Evolutionary conservation across 1,140 invertebrate species (phyloP).

Genomic region (Frieseomelitta varia): DNA sequence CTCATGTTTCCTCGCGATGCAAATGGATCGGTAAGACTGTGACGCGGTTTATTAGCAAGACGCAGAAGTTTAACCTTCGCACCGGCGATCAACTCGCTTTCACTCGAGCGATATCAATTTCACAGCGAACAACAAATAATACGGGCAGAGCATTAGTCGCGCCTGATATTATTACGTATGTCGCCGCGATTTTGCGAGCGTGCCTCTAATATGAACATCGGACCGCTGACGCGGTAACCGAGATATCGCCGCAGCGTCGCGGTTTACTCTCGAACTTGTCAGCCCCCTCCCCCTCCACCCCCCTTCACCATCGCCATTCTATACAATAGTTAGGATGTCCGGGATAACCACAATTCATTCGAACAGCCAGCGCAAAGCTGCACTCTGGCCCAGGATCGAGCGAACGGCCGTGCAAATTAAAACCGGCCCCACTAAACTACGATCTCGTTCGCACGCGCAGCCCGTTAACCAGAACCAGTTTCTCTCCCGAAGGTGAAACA

Average conservation of each 20-base stretch:
- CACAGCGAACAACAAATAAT: not conserved
- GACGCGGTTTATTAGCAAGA: not conserved
- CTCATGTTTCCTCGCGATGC: not conserved
- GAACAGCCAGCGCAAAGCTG: not conserved
- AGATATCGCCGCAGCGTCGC: constrained; percentile 44
- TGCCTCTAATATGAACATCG: constrained; percentile 42
- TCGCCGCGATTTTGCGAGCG: constrained; percentile 7
- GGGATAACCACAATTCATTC: constrained; percentile 38
- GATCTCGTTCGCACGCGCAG: no score
- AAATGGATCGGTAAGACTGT: no score
- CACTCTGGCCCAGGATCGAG: not conserved
- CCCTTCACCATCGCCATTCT: no score
- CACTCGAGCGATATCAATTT: not conserved
- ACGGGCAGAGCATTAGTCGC: not conserved
- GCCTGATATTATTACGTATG: constrained; percentile 22
- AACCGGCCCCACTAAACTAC: not conserved
- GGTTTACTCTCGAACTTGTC: constrained; percentile 45
- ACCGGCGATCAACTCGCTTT: not conserved
- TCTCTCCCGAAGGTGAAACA: not conserved
- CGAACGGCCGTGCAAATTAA: not conserved
- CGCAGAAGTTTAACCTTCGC: not conserved
- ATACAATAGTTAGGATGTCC: constrained; percentile 19
- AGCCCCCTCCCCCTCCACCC: not conserved
- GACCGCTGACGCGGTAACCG: constrained; percentile 36
- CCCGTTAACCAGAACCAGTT: not conserved